Percentiles rank a stretch among this genome's conserved stretches.
These are phyloP conservation scores for Hydropotes inermis DNA, from an alignment of 2,113 vertebrate genomes.

Conservation along the genomic window DNA sequence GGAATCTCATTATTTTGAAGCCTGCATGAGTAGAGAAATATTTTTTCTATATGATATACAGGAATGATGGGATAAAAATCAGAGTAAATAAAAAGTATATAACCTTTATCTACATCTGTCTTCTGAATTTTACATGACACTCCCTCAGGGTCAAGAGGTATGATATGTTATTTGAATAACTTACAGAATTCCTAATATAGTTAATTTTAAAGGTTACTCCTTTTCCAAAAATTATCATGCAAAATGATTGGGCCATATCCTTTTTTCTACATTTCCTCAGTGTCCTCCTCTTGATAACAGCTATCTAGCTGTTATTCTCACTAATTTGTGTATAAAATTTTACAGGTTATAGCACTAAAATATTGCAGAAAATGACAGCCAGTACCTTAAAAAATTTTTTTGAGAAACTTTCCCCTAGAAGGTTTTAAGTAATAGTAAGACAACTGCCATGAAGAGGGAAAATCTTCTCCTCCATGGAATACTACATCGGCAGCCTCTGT, in stretches of 20 bases:
- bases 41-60: background rate
- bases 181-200: background rate
- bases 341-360: background rate
- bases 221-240: background rate
- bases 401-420: background rate
- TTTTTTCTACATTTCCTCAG: background rate
- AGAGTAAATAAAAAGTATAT: background rate
- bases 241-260: background rate
- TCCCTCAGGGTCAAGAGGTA: background rate
- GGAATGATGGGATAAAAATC: background rate
- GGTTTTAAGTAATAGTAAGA: background rate
- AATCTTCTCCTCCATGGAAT: background rate
- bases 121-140: background rate
- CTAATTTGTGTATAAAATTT: background rate
- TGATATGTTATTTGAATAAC: background rate
- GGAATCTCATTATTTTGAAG: background rate
- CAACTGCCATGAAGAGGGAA: background rate
- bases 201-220: background rate
- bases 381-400: background rate
- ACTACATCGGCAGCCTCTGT: background rate
- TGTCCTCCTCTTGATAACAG: background rate
- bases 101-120: background rate
- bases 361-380: background rate
- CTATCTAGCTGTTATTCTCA: background rate
- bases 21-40: background rate